Base-by-base conservation (phyloP, 2,888 invertebrate species). In the Agapetus fuscipes region DNA sequence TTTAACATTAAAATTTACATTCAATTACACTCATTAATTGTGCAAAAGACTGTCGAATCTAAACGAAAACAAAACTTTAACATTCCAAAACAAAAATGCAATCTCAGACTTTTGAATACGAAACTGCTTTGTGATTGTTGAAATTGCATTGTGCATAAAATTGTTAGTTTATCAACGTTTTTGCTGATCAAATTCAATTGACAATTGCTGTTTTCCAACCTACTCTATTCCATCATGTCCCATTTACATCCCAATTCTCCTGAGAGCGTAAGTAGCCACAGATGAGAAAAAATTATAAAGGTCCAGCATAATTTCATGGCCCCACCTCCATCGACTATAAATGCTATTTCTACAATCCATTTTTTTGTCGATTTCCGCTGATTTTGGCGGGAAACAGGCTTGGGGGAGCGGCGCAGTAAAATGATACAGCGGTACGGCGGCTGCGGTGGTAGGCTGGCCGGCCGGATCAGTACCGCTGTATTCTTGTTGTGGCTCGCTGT, bases 381-480 rank as follows among this genome's bases (percentile, higher is more conserved):
- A 28, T 38, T 27, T 43, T 38, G 35, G 43, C 35, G 34, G 31
- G 37, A 39, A 42, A 43, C 37, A 46, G 38, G 41, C 30, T 34
- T 30, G 46, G 30, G 37, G 17, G 37, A 30, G 39, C 39, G 29
- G 41, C 33, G 34, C 44, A 42, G 39, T 42, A 47, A 47, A 44
- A 47, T 47, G 47, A 41, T 47, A 47, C 47, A 47, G 47, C 44
- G 47, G 47, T 44, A 47, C 41, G 44, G 37, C 41, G 39, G 47
- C 47, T 47, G 47, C 37, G 47, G 47, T 39, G 41, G 43, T 41
- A 34, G 43, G 43, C 25, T 34, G 39, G 34, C 44, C 37, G 37
- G 36, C 34, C 40, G 43, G 43, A 31, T 43, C 40, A 34, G 43
- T 47, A 44, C 44, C 47, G 47, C 47, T 47, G 44, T 47, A 42